Evolutionary conservation across 2,797 vertebrate genomes (phyloP).

Genomic region (Thalassophryne amazonica): DNA sequence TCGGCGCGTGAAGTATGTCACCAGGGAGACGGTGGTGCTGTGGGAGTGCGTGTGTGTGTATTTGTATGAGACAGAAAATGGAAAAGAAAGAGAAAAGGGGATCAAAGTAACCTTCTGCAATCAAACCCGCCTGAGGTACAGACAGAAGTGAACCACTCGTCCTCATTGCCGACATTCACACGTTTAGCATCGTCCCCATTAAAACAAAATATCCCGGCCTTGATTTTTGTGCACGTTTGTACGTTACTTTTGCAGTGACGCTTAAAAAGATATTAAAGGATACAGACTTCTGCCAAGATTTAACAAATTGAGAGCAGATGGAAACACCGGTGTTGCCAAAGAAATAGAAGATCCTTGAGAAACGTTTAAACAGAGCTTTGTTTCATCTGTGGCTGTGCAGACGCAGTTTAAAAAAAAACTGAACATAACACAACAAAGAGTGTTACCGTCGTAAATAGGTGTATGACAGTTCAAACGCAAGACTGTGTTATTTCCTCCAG

Average conservation of each 20-base stretch:
- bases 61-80: conserved; percentile 24
- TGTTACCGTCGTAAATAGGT: conserved; percentile 32
- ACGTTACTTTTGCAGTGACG: not conserved
- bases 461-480: conserved; percentile 9
- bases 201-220: not conserved
- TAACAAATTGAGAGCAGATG: conserved; percentile 54
- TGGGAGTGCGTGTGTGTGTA: conserved; percentile 20
- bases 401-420: not conserved
- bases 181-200: not conserved
- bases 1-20: conserved; percentile 59
- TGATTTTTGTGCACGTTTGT: not conserved
- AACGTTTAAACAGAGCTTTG: conserved; percentile 23
- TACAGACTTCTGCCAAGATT: conserved; percentile 17
- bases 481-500: conserved; percentile 18
- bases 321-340: conserved; percentile 44
- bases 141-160: not conserved
- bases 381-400: not conserved
- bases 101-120: conserved; percentile 26
- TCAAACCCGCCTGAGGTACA: not conserved
- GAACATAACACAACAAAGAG: conserved; percentile 15
- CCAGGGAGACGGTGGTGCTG: conserved; percentile 36
- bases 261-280: conserved; percentile 19
- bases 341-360: conserved; percentile 44
- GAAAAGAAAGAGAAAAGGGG: conserved; percentile 13
- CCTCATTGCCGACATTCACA: not conserved